phyloP scores from a whole-genome alignment of 1,140 invertebrate species.

The Formica selysi region DNA sequence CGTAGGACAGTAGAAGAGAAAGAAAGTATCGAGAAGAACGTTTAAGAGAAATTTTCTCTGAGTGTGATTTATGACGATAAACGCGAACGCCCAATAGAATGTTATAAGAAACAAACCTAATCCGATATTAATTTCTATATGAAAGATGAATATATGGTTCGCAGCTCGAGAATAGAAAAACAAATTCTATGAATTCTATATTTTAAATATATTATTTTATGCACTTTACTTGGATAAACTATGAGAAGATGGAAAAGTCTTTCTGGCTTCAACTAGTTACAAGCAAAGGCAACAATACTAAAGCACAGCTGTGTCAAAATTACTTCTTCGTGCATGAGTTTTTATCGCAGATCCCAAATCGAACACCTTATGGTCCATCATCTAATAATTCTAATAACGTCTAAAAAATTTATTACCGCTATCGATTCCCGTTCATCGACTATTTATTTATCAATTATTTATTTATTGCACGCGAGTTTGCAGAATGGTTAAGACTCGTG shows the following conservation, averaged over 20 bases:
- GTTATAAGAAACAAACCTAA: slow-evolving; percentile 6
- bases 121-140: slow-evolving; percentile 36
- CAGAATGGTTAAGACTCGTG: slow-evolving; percentile 1
- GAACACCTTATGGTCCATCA: background rate
- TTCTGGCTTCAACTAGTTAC: slow-evolving; percentile 35
- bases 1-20: slow-evolving; percentile 26
- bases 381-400: slow-evolving; percentile 2
- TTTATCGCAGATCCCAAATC: background rate
- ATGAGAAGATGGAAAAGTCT: background rate
- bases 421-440: slow-evolving; percentile 18
- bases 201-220: slow-evolving; percentile 24
- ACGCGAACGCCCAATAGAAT: background rate
- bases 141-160: background rate
- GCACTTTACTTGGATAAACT: background rate
- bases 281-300: slow-evolving; percentile 22
- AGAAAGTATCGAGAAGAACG: background rate
- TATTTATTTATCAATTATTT: background rate
- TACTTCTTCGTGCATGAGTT: slow-evolving; percentile 51
- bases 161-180: background rate
- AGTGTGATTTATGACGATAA: background rate
- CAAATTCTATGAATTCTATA: background rate
- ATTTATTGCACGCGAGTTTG: background rate
- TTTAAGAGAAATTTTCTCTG: background rate
- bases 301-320: slow-evolving; percentile 7
- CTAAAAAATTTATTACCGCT: background rate